phyloP scores from a whole-genome alignment of 2,888 invertebrate species.

The Nowickia ferox region DNA sequence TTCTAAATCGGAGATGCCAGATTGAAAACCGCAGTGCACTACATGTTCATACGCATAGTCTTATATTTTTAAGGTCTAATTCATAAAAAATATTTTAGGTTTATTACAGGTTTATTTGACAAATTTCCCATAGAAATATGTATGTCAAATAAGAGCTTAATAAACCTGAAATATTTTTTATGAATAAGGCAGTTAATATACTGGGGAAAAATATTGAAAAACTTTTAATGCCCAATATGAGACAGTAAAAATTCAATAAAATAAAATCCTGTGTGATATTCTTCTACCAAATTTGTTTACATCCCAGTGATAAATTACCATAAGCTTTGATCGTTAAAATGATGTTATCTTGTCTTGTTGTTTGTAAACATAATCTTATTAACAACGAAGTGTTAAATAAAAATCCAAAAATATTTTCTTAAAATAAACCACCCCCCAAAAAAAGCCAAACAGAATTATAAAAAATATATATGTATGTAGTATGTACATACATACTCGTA shows the following conservation, averaged over 20 bases:
- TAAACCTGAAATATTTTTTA: no score
- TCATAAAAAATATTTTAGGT: no score
- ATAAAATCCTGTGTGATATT: background rate
- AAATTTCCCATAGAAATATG: no score
- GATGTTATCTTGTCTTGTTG: conserved; percentile 8
- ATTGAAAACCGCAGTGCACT: no score
- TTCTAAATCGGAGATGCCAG: no score
- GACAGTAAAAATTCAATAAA: conserved; percentile 13
- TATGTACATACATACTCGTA: no score
- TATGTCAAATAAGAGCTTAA: no score
- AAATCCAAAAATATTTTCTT: conserved; percentile 15
- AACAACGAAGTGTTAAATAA: conserved; percentile 7
- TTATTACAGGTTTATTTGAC: no score
- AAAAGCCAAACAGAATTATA: background rate
- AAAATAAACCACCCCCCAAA: conserved; percentile 35
- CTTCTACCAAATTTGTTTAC: conserved; percentile 14
- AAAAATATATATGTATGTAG: background rate
- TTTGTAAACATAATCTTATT: conserved; percentile 25
- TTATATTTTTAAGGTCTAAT: no score
- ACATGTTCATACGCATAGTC: no score
- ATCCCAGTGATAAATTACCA: conserved; percentile 32
- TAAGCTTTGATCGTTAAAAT: conserved; percentile 17
- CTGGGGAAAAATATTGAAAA: conserved; percentile 30
- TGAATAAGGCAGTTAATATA: no score
- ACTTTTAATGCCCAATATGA: conserved; percentile 8